phyloP scores from a whole-genome alignment of 2,888 invertebrate species.

The Gerris lacustris region DNA sequence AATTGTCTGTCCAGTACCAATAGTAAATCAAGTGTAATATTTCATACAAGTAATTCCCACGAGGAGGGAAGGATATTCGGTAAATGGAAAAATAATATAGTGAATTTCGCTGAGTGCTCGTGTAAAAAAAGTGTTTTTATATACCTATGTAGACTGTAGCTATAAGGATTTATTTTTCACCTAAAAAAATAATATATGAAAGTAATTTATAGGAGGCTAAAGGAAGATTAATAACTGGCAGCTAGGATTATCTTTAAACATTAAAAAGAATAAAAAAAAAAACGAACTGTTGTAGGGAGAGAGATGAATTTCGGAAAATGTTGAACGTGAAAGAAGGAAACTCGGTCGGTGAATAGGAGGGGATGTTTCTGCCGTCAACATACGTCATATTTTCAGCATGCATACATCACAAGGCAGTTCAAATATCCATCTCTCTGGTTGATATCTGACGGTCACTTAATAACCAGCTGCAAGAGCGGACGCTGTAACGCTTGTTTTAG shows the following conservation, averaged over 20 bases:
- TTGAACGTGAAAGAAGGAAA: neutral
- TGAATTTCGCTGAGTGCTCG: too few species aligned
- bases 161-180: too few species aligned
- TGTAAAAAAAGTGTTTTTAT: too few species aligned
- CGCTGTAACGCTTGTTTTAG: slow-evolving; percentile 1
- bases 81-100: too few species aligned
- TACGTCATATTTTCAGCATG: neutral
- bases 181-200: too few species aligned
- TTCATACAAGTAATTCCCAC: too few species aligned
- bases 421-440: neutral
- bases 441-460: neutral
- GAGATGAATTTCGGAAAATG: neutral
- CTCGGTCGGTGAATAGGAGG: neutral
- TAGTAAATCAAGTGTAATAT: too few species aligned
- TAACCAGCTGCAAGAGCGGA: neutral
- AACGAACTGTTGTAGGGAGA: neutral
- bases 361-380: neutral
- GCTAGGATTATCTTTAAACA: neutral
- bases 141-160: too few species aligned
- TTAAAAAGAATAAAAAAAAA: neutral
- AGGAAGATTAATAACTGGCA: neutral
- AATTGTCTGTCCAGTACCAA: too few species aligned
- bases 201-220: neutral
- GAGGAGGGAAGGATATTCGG: too few species aligned
- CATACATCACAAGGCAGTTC: neutral